phyloP scores from a whole-genome alignment of 2,797 vertebrate genomes.

The Meriones psammophilus region DNA sequence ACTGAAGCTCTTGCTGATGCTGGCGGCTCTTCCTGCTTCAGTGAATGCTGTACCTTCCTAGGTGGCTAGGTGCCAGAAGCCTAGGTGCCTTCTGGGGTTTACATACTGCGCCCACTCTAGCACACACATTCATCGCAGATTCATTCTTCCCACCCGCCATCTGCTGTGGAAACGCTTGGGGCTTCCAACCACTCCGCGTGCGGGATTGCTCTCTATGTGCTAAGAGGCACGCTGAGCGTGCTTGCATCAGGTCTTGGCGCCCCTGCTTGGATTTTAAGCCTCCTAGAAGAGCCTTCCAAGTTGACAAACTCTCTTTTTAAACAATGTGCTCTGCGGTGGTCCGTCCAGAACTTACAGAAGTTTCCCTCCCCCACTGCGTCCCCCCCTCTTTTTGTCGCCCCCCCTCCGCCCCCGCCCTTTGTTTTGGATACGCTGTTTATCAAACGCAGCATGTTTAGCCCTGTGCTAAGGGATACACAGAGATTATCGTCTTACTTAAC shows the following conservation, averaged over 20 bases:
- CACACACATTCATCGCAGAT: not conserved
- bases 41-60: not conserved
- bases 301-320: not conserved
- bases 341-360: not conserved
- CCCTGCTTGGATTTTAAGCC: constrained; percentile 36
- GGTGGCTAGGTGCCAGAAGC: not conserved
- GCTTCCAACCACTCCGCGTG: not conserved
- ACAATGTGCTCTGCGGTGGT: not conserved
- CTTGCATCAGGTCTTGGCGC: not conserved
- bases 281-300: constrained; percentile 34
- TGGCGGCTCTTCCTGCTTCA: not conserved
- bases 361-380: not conserved
- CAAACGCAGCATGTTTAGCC: not conserved
- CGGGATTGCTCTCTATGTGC: not conserved
- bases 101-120: not conserved
- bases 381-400: not conserved
- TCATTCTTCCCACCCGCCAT: not conserved
- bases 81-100: not conserved
- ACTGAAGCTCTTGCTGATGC: not conserved
- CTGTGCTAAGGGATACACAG: not conserved
- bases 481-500: not conserved
- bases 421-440: constrained; percentile 11
- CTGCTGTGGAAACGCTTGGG: not conserved
- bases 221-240: not conserved
- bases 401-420: not conserved